Evolutionary conservation across 2,888 invertebrate genomes (phyloP), one percentile per base, ranked within the genome.

Genomic region (Pristionchus japonicus): DNA sequence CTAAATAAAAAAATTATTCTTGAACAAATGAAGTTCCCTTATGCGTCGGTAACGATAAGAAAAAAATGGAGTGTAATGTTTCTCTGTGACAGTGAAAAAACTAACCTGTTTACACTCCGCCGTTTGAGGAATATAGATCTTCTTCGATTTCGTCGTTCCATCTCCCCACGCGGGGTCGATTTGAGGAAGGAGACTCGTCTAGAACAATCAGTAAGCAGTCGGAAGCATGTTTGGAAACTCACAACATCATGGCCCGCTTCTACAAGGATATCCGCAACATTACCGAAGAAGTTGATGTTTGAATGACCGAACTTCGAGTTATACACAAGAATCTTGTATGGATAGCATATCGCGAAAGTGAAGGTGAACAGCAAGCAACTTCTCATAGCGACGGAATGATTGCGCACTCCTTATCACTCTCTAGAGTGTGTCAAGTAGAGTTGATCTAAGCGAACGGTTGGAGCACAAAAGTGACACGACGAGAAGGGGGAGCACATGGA

Each of bases 231-330:
- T 40, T 40, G 23, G 2, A 23, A 74, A 40, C 74, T 74, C 37
- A 74, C 74, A 11, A 74, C 74, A 40, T 74, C 74, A 20, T 74
- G 74, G 1, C 74, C 74, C 3, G 70, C 74, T 40, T 74, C 74
- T 20, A 74, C 74, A 2, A 74, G 40, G 20, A 40, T 74, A 40
- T 74, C 74, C 7, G 74, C 74, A 27, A 74, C 23, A 20, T 40
- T 74, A 0, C 74, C 74, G 23, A 31, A 74, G 74, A 74, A 74
- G 40, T 74, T 74, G 74, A 74, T 74, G 74, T 74, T 74, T 1
- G 74, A 74, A 40, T 74, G 74, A 7, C 74, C 74, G 23, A 23
- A 40, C 20, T 74, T 74, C 23, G 74, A 74, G n/a, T 74, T 74
- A 40, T 74, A 74, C 37, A 74, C 74, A n/a, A 74, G 74, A 15